Evolutionary conservation across 2,797 vertebrate species (phyloP), one percentile per base, ranked within the genome.

Genomic region (Muraenolepis orangiensis): DNA sequence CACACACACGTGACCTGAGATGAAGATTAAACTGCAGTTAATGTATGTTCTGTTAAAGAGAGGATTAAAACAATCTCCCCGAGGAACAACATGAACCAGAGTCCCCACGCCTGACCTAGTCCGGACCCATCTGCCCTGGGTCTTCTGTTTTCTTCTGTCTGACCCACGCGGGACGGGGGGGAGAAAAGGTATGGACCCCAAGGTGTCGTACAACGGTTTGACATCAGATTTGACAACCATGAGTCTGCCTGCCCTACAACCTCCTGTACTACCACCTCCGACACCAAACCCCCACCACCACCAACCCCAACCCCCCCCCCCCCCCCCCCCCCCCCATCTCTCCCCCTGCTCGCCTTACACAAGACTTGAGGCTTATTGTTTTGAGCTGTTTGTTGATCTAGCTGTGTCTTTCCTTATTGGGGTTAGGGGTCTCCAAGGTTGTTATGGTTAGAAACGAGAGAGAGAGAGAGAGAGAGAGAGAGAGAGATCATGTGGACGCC

Each of bases 391-490:
- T 76, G 83, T 71, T 70, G 70, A 71, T 51, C 72, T 76, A 72
- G 12, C 18, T 3, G 30, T 11, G 69, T 73, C 26, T 28, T 29
- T 28, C 66, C 70, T 69, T 74, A 69, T 68, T 74, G 69, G 68
- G 75, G 70, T 78, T 40, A 82, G 74, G 75, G 75, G 70, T 75
- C 77, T 57, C 46, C 5, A 32, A 23, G 71, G 73, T 69, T 74
- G 71, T 73, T 77, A 66, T 5, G 18, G 57, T 70, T 42, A n/a
- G 2, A 18, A 74, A 69, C 30, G 51, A 57, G n/a, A 57, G n/a
- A 23, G n/a, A 57, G 51, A 23, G 20, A 23, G n/a, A 57, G 51
- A 57, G 51, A 57, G 42, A 51, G 42, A 6, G 42, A 57, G 18
- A 57, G 51, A 23, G 7, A 10, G 51, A 57, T 57, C 51, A 57